Conservation (phyloP, 2,888 invertebrate species). For the Argynnis bischoffii region DNA sequence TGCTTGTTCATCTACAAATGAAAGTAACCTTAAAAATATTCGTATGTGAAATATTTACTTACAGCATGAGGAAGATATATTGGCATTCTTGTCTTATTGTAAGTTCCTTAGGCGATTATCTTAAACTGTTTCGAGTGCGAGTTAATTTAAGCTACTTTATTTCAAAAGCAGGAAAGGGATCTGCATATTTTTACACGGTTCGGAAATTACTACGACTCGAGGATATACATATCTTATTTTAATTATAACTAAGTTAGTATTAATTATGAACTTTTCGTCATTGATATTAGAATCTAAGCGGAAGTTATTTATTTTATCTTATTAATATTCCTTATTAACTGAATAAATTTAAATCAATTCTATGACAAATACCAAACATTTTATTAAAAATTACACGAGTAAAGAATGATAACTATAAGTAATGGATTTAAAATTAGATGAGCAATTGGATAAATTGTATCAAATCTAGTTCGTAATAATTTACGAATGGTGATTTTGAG, state of each 20-base stretch:
- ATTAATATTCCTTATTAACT: background rate
- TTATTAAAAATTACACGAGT: too few relatives aligned
- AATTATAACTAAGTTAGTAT: background rate
- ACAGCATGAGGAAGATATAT: constrained; percentile 48
- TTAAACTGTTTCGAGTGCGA: constrained; percentile 66
- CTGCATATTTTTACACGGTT: constrained; percentile 63
- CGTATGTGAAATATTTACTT: constrained; percentile 21
- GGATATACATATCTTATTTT: background rate
- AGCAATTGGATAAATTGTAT: too few relatives aligned
- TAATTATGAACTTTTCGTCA: background rate
- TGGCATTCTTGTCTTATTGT: constrained; percentile 71
- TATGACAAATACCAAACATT: background rate
- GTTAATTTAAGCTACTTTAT: constrained; percentile 71
- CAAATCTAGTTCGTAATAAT: too few relatives aligned
- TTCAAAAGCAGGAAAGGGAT: constrained; percentile 72
- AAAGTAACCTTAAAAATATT: constrained; percentile 7
- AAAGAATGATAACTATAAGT: too few relatives aligned
- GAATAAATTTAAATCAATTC: background rate
- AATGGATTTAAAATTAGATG: too few relatives aligned
- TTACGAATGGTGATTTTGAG: too few relatives aligned
- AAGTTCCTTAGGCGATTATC: constrained; percentile 65
- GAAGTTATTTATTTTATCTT: background rate
- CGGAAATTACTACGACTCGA: constrained; percentile 37
- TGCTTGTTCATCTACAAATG: constrained; percentile 3
- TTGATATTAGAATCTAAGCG: background rate